Percentiles rank a stretch among this genome's conserved stretches.
Evolutionary conservation across 2,113 vertebrate species (phyloP).

Genomic region (Ceuthmochares aereus): DNA sequence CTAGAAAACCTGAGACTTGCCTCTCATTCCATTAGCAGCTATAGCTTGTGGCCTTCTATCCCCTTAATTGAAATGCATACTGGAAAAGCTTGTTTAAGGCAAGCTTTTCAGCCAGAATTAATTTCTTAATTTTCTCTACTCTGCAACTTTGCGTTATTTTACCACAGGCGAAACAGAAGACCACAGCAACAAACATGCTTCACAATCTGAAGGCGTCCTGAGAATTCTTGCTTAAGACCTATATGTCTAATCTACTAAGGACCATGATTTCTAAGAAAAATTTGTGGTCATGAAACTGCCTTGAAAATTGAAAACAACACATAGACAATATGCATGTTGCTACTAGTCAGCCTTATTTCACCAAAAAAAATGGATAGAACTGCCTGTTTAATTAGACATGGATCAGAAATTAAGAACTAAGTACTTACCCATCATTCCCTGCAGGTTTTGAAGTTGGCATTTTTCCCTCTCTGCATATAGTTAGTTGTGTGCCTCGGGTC

Average conservation of each 20-base stretch:
- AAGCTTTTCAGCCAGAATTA: neutral
- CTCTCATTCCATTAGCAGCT: neutral
- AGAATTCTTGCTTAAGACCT: neutral
- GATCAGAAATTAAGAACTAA: conserved; percentile 29
- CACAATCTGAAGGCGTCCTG: neutral
- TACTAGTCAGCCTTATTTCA: conserved; percentile 33
- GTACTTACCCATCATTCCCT: neutral
- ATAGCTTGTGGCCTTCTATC: neutral
- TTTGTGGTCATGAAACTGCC: neutral
- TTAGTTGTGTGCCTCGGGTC: neutral
- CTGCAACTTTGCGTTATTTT: neutral
- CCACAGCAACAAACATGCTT: neutral
- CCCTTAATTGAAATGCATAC: neutral
- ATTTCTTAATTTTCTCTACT: neutral
- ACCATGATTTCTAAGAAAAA: neutral
- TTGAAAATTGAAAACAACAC: neutral
- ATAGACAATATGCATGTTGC: neutral
- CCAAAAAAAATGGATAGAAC: neutral
- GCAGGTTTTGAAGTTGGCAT: conserved; percentile 35
- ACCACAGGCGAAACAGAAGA: neutral
- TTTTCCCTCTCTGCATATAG: neutral
- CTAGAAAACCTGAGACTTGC: neutral
- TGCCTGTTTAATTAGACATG: conserved; percentile 9
- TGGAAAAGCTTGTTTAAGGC: neutral
- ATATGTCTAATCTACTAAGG: neutral